Conservation (phyloP, 2,888 invertebrate genomes). For the Hemaris fuciformis region DNA sequence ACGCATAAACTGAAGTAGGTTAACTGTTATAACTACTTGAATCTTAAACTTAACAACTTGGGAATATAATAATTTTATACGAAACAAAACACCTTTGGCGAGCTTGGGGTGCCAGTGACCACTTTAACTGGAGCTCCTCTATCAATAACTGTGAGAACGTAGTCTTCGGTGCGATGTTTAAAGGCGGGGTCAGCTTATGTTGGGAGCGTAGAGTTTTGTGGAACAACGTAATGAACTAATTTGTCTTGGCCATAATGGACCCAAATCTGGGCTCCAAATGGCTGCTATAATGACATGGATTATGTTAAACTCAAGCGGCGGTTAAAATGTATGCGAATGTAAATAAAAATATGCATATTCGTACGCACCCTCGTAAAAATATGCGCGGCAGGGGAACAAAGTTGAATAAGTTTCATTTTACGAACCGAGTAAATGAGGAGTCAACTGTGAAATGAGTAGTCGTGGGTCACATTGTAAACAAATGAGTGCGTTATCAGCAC, state of each 20-base stretch:
- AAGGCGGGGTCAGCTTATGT: neutral
- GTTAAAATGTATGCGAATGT: neutral
- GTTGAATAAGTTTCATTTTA: too few relatives aligned
- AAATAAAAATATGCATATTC: neutral
- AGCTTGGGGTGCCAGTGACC: slow-evolving; percentile 25
- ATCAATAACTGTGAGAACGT: neutral
- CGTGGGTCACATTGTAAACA: too few relatives aligned
- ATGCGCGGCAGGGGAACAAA: too few relatives aligned
- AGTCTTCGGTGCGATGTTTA: neutral
- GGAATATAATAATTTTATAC: slow-evolving; percentile 33
- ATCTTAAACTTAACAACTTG: slow-evolving; percentile 26
- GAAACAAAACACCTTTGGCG: slow-evolving; percentile 32
- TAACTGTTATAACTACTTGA: slow-evolving; percentile 21
- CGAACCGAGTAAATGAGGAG: too few relatives aligned
- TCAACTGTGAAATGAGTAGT: too few relatives aligned
- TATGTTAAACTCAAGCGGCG: neutral
- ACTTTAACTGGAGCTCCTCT: neutral
- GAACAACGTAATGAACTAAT: slow-evolving; percentile 48
- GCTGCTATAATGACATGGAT: slow-evolving; percentile 32
- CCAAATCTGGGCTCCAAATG: slow-evolving; percentile 40
- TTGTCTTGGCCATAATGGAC: slow-evolving; percentile 49
- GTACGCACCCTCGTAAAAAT: neutral
- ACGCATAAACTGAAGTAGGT: slow-evolving; percentile 6
- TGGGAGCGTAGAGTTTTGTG: neutral
- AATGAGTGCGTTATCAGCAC: too few relatives aligned